Evolutionary conservation across 2,888 invertebrate genomes (phyloP).

Genomic region (Heterodera filipjevi): DNA sequence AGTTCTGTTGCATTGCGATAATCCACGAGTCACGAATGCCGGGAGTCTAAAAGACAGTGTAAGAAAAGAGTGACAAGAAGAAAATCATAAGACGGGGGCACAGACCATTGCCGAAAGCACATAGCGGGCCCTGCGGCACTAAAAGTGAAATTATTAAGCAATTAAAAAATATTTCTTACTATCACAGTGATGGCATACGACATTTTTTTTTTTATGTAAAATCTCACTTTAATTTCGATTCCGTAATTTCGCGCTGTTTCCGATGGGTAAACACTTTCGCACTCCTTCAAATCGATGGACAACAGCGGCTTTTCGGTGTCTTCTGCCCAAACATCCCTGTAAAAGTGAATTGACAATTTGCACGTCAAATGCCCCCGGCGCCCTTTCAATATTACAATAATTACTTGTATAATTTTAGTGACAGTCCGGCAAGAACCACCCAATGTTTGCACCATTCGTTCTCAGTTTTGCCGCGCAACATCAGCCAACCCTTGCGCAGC

Average conservation of each 20-base stretch:
- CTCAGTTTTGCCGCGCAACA: constrained; percentile 59
- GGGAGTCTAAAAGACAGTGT: constrained; percentile 47
- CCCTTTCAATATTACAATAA: background rate
- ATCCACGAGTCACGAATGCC: constrained; percentile 66
- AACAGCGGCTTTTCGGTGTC: constrained; percentile 58
- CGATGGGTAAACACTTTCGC: constrained; percentile 63
- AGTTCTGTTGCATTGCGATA: constrained; percentile 50
- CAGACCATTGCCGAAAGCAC: constrained; percentile 60
- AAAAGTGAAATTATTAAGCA: constrained; percentile 26
- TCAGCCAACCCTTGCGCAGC: constrained; percentile 65
- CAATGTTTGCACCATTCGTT: constrained; percentile 64
- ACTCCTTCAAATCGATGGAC: constrained; percentile 60
- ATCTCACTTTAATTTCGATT: constrained; percentile 60
- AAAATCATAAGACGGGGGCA: background rate
- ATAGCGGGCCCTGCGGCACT: constrained; percentile 58
- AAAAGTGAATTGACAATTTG: constrained; percentile 27
- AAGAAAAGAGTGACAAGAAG: background rate
- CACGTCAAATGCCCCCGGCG: background rate
- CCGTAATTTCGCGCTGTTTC: constrained; percentile 62
- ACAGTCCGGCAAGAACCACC: constrained; percentile 63
- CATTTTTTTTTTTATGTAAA: too few species aligned
- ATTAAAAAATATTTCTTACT: too few species aligned
- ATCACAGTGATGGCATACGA: too few species aligned
- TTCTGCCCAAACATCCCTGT: constrained; percentile 63
- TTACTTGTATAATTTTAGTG: constrained; percentile 60